These are phyloP conservation scores for Galerucella calmariensis DNA, from an alignment of 2,888 invertebrate genomes.

Conservation along the genomic window DNA sequence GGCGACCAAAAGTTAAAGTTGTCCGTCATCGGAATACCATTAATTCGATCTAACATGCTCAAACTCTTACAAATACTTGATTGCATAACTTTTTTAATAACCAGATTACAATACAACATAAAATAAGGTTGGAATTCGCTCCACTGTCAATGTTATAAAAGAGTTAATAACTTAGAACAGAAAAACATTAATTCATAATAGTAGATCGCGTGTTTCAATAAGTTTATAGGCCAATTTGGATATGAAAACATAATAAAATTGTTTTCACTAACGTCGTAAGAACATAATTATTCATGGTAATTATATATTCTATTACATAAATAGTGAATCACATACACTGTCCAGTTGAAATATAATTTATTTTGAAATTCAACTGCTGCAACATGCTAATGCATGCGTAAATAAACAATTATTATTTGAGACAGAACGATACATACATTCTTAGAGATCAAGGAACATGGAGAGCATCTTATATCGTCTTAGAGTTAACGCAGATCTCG, in stretches of 20 bases:
- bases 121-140: conserved; percentile 12
- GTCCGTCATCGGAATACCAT: conserved; percentile 28
- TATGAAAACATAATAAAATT: conserved; percentile 15
- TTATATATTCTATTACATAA: too few relatives aligned
- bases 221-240: not conserved
- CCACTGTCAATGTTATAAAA: conserved; percentile 14
- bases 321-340: too few relatives aligned
- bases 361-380: too few relatives aligned
- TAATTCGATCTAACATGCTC: conserved; percentile 21
- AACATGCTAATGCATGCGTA: too few relatives aligned
- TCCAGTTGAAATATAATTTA: too few relatives aligned
- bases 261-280: not conserved
- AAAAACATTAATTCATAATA: conserved; percentile 12
- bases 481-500: too few relatives aligned
- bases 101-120: conserved; percentile 16
- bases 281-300: not conserved
- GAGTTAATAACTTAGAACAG: conserved; percentile 16
- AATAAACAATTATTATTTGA: too few relatives aligned
- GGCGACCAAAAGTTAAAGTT: not conserved
- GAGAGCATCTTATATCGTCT: too few relatives aligned
- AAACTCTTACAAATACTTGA: not conserved
- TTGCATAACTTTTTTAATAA: conserved; percentile 24
- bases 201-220: conserved; percentile 13
- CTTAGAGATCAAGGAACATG: too few relatives aligned
- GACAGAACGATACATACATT: too few relatives aligned